phyloP scores from a whole-genome alignment of 2,797 vertebrate genomes.

The Anguilla obscura region DNA sequence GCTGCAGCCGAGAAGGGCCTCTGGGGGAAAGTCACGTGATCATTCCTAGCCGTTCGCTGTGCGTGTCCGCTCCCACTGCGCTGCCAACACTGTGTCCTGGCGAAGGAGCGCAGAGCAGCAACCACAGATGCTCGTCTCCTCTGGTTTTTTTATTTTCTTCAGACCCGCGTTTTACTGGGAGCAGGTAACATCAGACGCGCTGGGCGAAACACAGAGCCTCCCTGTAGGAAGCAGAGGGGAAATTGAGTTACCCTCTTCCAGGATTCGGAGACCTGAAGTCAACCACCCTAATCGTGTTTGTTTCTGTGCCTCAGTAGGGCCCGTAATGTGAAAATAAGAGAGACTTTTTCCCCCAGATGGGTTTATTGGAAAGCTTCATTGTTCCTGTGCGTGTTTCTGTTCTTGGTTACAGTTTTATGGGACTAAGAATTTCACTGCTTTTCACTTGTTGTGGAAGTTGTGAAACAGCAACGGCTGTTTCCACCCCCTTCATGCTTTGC shows the following conservation, averaged over 20 bases:
- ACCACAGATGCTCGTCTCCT: not conserved
- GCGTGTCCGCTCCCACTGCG: slow-evolving; percentile 5
- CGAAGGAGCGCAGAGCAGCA: not conserved
- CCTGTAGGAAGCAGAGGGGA: slow-evolving; percentile 1
- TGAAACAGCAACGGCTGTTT: not conserved
- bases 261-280: slow-evolving; percentile 22
- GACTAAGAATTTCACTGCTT: not conserved
- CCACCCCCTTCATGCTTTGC: not conserved
- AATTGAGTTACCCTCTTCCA: slow-evolving; percentile 34
- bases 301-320: not conserved
- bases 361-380: slow-evolving; percentile 9
- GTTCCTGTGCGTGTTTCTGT: not conserved
- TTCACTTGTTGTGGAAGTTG: not conserved
- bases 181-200: slow-evolving; percentile 21
- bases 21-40: slow-evolving; percentile 5
- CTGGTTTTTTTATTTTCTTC: not conserved
- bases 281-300: slow-evolving; percentile 38
- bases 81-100: not conserved
- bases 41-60: slow-evolving; percentile 9
- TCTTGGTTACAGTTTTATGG: not conserved
- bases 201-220: slow-evolving; percentile 21
- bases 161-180: not conserved
- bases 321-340: slow-evolving; percentile 32
- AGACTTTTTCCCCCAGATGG: not conserved
- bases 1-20: not conserved